Evolutionary conservation across 2,113 vertebrate genomes (phyloP), one percentile per base, ranked within the genome.

Genomic region (Aldabrachelys gigantea): DNA sequence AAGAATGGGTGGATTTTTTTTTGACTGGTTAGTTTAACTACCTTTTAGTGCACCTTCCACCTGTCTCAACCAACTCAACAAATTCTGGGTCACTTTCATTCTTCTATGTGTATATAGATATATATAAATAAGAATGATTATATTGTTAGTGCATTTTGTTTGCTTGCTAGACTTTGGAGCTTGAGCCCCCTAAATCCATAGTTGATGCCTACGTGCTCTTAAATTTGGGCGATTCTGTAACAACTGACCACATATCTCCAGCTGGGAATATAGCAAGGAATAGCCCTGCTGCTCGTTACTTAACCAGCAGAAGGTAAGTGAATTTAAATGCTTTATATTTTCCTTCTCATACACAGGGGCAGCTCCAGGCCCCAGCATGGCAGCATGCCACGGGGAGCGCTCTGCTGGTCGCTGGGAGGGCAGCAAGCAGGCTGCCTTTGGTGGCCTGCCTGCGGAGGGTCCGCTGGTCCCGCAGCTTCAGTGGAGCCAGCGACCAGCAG

Each of bases 201-300:
- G 94, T 94, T n/a, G 98, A 98, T 1, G 99, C 99, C 49, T 98
- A 99, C 6, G 99, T 99, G 72, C 98, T 99, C 16, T 97, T 99
- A 91, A 99, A 98, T 97, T 90, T 99, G 82, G 99, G 99, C 14
- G 99, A 99, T 97, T 99, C 99, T 0, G 99, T 99, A 89, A 99
- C 99, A 79, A 99, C 99, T 1, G 99, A 99, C 96, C 99, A 99
- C 97, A 99, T 99, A 92, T 99, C 99, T 82, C 99, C 99, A 44
- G 99, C 99, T 25, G 99, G 99, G 82, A 99, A 99, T 98, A 99
- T 99, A 47, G 99, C 99, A 90, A 98, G 99, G 91, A 99, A 98
- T 96, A 99, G 99, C 96, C 91, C 99, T 56, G 99, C 99, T 50
- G 99, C 99, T 21, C 99, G 99, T 85, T 99, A 99, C 89, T 98